A percentile compares a stretch with the other conserved stretches of the same genome.
Evolutionary conservation across 2,113 vertebrate species (phyloP).

Genomic region (Odobenus rosmarus): DNA sequence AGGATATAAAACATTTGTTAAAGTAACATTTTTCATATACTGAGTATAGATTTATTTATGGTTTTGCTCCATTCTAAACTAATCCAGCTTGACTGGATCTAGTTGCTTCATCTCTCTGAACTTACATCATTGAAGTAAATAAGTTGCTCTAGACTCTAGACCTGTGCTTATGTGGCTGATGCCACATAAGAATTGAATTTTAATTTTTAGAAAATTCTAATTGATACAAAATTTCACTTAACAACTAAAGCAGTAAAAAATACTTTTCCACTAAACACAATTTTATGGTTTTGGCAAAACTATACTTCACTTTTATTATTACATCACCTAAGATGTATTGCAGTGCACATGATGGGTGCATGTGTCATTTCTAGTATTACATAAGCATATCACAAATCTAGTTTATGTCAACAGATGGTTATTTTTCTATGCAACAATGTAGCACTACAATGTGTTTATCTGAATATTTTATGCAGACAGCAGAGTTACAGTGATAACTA

Average conservation of each 20-base stretch:
- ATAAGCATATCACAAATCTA: not conserved
- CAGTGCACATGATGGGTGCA: not conserved
- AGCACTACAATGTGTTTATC: not conserved
- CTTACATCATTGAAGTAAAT: not conserved
- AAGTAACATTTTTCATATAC: conserved; percentile 22
- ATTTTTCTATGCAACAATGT: conserved; percentile 15
- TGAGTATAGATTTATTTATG: not conserved
- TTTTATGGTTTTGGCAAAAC: not conserved
- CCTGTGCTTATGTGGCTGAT: not conserved
- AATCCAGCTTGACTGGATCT: not conserved
- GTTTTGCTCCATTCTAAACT: conserved; percentile 15
- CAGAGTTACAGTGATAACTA: conserved; percentile 1
- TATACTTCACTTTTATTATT: conserved; percentile 20
- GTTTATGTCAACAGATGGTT: not conserved
- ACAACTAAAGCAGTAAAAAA: not conserved
- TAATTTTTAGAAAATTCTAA: not conserved
- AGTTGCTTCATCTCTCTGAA: not conserved
- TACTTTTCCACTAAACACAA: not conserved
- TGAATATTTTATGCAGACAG: conserved; percentile 11
- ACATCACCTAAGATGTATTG: not conserved
- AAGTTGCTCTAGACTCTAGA: not conserved
- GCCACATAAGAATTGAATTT: not conserved
- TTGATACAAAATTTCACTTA: not conserved
- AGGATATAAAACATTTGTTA: conserved; percentile 42
- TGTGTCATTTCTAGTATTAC: not conserved